Conservation (phyloP, 1,140 invertebrate species). For the Agrilus planipennis region DNA sequence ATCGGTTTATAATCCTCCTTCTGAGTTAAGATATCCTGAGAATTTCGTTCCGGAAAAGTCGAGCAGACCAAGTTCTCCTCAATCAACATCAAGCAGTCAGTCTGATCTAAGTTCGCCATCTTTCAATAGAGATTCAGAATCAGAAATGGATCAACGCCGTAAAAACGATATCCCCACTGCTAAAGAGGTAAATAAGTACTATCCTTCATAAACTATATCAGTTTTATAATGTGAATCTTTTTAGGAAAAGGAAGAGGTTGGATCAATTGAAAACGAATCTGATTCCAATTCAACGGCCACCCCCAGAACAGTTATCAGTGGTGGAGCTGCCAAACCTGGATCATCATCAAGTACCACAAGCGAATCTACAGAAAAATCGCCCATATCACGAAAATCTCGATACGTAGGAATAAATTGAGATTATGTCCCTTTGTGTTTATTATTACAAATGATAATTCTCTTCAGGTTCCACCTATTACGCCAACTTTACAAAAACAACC, state of each 20-base stretch:
- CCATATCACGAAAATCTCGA: slow-evolving; percentile 29
- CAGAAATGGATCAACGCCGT: slow-evolving; percentile 41
- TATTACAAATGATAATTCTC: slow-evolving; percentile 5
- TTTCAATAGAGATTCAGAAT: slow-evolving; percentile 52
- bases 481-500: slow-evolving; percentile 47
- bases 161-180: slow-evolving; percentile 22
- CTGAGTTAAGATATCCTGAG: slow-evolving; percentile 59
- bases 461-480: slow-evolving; percentile 25
- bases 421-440: slow-evolving; percentile 4
- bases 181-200: slow-evolving; percentile 3
- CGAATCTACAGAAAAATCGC: slow-evolving; percentile 32
- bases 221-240: slow-evolving; percentile 6
- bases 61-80: slow-evolving; percentile 45
- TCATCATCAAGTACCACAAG: slow-evolving; percentile 29
- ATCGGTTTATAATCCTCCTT: slow-evolving; percentile 36
- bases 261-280: slow-evolving; percentile 56
- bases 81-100: slow-evolving; percentile 54
- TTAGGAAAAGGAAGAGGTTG: slow-evolving; percentile 51
- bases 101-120: slow-evolving; percentile 57
- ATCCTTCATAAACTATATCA: slow-evolving; percentile 5
- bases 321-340: slow-evolving; percentile 34
- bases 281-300: slow-evolving; percentile 63
- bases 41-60: slow-evolving; percentile 36
- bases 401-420: slow-evolving; percentile 6
- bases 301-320: slow-evolving; percentile 52